Evolutionary conservation across 2,113 vertebrate genomes (phyloP), one percentile per base, ranked within the genome.

Genomic region (Psophia crepitans): DNA sequence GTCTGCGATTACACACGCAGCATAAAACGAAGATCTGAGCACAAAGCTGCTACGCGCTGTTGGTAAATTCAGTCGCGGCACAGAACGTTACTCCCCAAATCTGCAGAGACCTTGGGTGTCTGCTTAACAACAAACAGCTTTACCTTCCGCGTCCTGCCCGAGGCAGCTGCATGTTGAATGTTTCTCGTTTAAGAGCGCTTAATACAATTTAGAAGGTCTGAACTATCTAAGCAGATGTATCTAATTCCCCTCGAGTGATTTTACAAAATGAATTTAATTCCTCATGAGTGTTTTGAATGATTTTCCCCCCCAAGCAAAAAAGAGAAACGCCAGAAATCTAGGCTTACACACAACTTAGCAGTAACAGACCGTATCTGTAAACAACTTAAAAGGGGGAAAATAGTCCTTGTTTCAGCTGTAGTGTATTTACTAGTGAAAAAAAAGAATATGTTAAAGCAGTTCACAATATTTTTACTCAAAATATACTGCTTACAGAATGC

Each of bases 191-290:
- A 43, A 76, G 32, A 70, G 35, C 9, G 0, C 46, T 84, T 84
- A 81, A 81, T 51, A 14, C 22, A 26, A 73, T 79, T 82, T 76
- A 57, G 39, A 57, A 66, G 76, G 61, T 41, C 74, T 60, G 53
- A 87, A 87, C 53, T 60, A 60, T 43, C n/a, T 13, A 28, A 75
- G 84, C 94, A 96, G 84, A 95, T 87, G 94, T 76, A 90, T 37
- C 78, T 21, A 85, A 95, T 88, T 91, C 78, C 78, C 58, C 66
- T 22, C 44, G 14, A 93, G 74, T 57, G 65, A 91, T 53, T 89
- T 60, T 21, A 87, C 22, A 68, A 82, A 93, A 95, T 53, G 53
- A 41, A 84, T 44, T 88, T 65, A 80, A 80, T 91, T 84, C 70
- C 77, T 89, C 4, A 5, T n/a, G 39, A 79, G 76, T 33, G 53